A percentile compares a stretch with the other conserved stretches of the same genome.
Evolutionary conservation across 2,797 vertebrate species (phyloP).

Genomic region (Taenioides sp.): DNA sequence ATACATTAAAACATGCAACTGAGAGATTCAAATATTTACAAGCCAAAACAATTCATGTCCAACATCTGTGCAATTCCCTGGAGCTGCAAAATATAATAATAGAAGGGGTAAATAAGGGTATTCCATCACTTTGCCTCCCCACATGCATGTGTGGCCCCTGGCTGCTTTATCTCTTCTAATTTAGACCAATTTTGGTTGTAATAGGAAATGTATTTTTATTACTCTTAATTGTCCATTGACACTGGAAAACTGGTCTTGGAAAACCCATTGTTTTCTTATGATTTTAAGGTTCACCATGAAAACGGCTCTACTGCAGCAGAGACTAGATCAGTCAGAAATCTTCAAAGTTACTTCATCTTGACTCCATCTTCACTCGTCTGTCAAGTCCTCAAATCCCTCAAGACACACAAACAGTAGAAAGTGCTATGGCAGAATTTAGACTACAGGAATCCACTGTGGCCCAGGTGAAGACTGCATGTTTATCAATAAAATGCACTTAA

Average conservation of each 20-base stretch:
- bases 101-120: not conserved
- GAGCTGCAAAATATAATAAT: not conserved
- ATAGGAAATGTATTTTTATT: slow-evolving; percentile 1
- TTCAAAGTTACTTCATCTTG: not conserved
- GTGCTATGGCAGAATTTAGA: not conserved
- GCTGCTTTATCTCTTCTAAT: not conserved
- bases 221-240: not conserved
- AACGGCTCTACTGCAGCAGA: not conserved
- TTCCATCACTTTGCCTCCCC: not conserved
- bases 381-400: not conserved
- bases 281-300: not conserved
- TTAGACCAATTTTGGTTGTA: not conserved
- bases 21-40: no score
- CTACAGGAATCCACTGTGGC: not conserved
- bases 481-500: not conserved
- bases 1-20: no score
- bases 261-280: not conserved
- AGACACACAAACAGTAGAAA: not conserved
- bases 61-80: not conserved
- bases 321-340: not conserved
- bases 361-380: not conserved
- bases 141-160: not conserved
- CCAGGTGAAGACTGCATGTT: not conserved
- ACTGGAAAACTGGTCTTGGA: not conserved
- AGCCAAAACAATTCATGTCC: no score